phyloP scores from a whole-genome alignment of 2,888 invertebrate species.

The Clitarchus hookeri region DNA sequence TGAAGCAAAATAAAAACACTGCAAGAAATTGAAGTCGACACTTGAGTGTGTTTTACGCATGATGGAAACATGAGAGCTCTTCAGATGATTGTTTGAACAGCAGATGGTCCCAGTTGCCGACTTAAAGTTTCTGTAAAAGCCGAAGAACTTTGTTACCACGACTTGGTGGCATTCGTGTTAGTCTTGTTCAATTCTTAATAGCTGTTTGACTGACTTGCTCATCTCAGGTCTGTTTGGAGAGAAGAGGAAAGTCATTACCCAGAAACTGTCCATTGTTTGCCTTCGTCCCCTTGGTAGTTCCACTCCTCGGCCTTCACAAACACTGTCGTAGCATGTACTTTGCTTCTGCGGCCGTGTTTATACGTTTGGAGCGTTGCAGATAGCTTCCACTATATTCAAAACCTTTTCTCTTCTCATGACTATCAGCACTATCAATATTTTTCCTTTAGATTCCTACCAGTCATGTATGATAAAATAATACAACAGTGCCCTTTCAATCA shows the following conservation, averaged over 20 bases:
- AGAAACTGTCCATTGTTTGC: conserved; percentile 24
- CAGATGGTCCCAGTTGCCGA: neutral
- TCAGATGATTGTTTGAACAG: neutral
- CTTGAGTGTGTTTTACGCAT: neutral
- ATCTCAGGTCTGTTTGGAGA: neutral
- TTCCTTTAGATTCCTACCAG: too few species aligned
- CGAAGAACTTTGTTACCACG: neutral
- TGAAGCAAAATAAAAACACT: too few species aligned
- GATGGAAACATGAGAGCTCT: neutral
- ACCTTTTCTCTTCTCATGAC: too few species aligned
- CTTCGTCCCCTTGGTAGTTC: neutral
- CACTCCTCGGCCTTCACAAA: conserved; percentile 5
- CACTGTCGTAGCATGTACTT: neutral
- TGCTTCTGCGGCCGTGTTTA: neutral
- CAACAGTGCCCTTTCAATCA: too few species aligned
- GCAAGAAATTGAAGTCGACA: too few species aligned
- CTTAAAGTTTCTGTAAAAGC: neutral
- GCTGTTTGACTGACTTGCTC: conserved; percentile 17
- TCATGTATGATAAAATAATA: too few species aligned
- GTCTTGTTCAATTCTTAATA: conserved; percentile 22
- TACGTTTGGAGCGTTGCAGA: neutral
- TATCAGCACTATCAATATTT: too few species aligned
- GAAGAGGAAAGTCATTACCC: conserved; percentile 19
- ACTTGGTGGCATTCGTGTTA: conserved; percentile 4
- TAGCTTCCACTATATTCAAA: too few species aligned